Evolutionary conservation across 2,888 invertebrate species (phyloP).

Genomic region (Deroplatys truncata): DNA sequence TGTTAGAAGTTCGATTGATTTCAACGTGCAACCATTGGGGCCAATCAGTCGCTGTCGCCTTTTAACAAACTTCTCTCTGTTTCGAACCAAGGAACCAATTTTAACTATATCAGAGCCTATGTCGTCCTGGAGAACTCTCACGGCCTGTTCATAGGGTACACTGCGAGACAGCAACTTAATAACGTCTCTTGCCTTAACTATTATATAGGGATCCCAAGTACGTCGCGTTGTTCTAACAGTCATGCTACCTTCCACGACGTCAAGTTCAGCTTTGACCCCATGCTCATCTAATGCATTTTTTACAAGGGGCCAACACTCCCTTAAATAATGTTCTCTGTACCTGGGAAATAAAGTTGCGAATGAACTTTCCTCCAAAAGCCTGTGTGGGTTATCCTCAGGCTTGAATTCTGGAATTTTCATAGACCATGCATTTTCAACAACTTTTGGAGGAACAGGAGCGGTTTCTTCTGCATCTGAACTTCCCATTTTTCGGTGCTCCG

Average conservation of each 20-base stretch:
- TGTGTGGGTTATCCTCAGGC: slow-evolving; percentile 83
- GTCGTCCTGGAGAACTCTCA: slow-evolving; percentile 81
- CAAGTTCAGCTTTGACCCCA: slow-evolving; percentile 80
- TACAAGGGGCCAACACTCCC: slow-evolving; percentile 93
- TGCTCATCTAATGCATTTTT: slow-evolving; percentile 78
- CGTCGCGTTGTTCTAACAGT: slow-evolving; percentile 90
- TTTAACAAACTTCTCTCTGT: slow-evolving; percentile 92
- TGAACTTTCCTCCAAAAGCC: slow-evolving; percentile 86
- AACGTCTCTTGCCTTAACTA: slow-evolving; percentile 93
- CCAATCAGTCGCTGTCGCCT: slow-evolving; percentile 92
- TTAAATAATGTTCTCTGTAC: slow-evolving; percentile 92
- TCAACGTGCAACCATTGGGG: slow-evolving; percentile 95
- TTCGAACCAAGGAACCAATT: slow-evolving; percentile 84
- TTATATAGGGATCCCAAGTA: slow-evolving; percentile 98
- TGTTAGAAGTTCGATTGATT: slow-evolving; percentile 93
- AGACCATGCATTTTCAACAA: slow-evolving; percentile 81
- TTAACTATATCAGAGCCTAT: slow-evolving; percentile 94
- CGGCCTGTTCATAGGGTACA: slow-evolving; percentile 95
- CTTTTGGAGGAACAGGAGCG: slow-evolving; percentile 45
- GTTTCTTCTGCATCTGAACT: slow-evolving; percentile 37
- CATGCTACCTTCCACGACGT: slow-evolving; percentile 92
- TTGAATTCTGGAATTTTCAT: slow-evolving; percentile 84
- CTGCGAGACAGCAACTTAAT: slow-evolving; percentile 92
- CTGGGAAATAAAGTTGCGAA: slow-evolving; percentile 97
- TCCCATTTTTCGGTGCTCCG: not conserved